Evolutionary conservation across 2,888 invertebrate genomes (phyloP).

Genomic region (Platypus cylindrus): DNA sequence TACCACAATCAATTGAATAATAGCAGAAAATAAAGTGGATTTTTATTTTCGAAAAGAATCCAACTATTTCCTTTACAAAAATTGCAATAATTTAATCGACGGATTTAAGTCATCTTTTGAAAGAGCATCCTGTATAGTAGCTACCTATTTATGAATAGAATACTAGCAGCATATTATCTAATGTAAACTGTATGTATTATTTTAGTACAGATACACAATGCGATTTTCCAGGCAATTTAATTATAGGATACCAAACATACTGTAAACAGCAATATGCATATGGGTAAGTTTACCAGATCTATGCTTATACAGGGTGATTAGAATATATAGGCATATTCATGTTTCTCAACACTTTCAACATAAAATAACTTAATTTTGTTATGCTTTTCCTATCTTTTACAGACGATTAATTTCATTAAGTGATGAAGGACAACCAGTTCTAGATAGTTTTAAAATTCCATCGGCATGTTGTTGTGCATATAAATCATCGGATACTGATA

Average conservation of each 20-base stretch:
- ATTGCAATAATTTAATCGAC: too few relatives aligned
- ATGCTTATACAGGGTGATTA: not conserved
- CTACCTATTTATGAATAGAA: too few relatives aligned
- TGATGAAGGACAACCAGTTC: conserved; percentile 33
- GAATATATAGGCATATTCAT: not conserved
- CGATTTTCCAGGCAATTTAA: conserved; percentile 33
- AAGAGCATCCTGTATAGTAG: too few relatives aligned
- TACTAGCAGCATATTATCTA: not conserved
- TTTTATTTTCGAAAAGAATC: too few relatives aligned
- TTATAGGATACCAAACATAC: conserved; percentile 35
- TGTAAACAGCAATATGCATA: conserved; percentile 49
- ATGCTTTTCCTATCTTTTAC: conserved; percentile 20
- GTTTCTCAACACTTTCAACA: not conserved
- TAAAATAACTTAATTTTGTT: not conserved
- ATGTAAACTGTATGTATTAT: conserved; percentile 16
- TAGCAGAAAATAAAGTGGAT: too few relatives aligned
- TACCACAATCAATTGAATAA: too few relatives aligned
- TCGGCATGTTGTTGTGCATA: conserved; percentile 60
- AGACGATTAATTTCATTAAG: conserved; percentile 42
- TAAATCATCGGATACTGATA: conserved; percentile 20
- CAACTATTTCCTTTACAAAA: too few relatives aligned
- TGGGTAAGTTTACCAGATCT: conserved; percentile 18
- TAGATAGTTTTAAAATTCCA: conserved; percentile 49
- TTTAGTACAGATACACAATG: conserved; percentile 39
- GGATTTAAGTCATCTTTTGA: too few relatives aligned